Conservation (phyloP, 2,113 vertebrate genomes). For the Chaenogobius annularis region DNA sequence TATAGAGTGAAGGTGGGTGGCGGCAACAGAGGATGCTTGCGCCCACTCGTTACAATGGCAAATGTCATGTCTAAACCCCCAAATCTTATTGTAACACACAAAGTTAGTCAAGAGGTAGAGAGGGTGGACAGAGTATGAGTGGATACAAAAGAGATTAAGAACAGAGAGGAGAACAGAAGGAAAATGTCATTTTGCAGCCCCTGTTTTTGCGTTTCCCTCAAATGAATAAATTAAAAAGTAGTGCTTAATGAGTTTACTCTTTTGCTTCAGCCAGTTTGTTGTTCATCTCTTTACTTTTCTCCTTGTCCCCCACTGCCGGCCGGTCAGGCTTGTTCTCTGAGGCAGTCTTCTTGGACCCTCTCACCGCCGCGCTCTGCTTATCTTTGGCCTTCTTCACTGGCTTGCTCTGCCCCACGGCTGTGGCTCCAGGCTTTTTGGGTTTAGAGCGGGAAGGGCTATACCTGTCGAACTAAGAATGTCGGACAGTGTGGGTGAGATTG, state of each 20-base stretch:
- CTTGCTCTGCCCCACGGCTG: slow-evolving; percentile 82
- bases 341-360: slow-evolving; percentile 87
- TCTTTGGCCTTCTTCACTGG: slow-evolving; percentile 93
- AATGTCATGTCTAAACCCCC: slow-evolving; percentile 50
- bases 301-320: slow-evolving; percentile 84
- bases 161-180: slow-evolving; percentile 12
- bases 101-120: slow-evolving; percentile 49
- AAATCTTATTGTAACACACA: slow-evolving; percentile 36
- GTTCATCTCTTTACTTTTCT: slow-evolving; percentile 99
- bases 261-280: slow-evolving; percentile 99
- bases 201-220: slow-evolving; percentile 65
- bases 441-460: slow-evolving; percentile 85
- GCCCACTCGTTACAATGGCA: slow-evolving; percentile 51
- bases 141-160: slow-evolving; percentile 9
- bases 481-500: slow-evolving; percentile 48
- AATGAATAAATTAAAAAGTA: slow-evolving; percentile 80
- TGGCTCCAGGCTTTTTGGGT: slow-evolving; percentile 87
- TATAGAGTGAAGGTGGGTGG: slow-evolving; percentile 54
- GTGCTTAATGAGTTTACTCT: slow-evolving; percentile 93
- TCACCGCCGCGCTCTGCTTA: slow-evolving; percentile 83
- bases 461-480: slow-evolving; percentile 86
- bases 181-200: slow-evolving; percentile 78
- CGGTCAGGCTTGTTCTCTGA: slow-evolving; percentile 78
- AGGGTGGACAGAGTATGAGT: slow-evolving; percentile 27
- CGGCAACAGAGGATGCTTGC: slow-evolving; percentile 53